Evolutionary conservation across 2,888 invertebrate genomes (phyloP).

Genomic region (Caenorhabditis sp.): DNA sequence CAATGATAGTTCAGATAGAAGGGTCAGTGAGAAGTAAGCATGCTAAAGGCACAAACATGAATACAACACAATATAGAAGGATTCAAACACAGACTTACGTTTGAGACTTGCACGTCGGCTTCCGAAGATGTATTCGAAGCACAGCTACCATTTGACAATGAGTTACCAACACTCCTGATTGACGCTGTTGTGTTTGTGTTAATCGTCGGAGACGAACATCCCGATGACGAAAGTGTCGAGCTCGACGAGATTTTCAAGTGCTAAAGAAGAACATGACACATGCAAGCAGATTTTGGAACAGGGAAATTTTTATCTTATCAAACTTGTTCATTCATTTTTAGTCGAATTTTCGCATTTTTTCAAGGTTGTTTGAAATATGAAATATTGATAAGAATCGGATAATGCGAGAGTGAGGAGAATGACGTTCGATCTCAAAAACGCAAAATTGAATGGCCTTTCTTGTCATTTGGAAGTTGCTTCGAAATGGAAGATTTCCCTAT

Average conservation of each 20-base stretch:
- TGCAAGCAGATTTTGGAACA: slow-evolving; percentile 6
- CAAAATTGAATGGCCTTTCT: neutral
- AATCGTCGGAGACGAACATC: slow-evolving; percentile 26
- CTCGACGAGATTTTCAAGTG: slow-evolving; percentile 35
- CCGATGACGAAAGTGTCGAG: slow-evolving; percentile 33
- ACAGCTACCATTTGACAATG: slow-evolving; percentile 53
- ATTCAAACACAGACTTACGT: slow-evolving; percentile 39
- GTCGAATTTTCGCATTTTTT: neutral
- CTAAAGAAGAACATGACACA: slow-evolving; percentile 29
- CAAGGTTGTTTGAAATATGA: neutral
- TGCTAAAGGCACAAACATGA: slow-evolving; percentile 3
- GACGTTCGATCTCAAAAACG: neutral
- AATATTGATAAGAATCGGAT: too few species aligned
- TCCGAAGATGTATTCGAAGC: slow-evolving; percentile 52
- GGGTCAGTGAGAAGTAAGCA: slow-evolving; percentile 4
- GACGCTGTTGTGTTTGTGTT: slow-evolving; percentile 10
- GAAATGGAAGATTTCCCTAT: neutral
- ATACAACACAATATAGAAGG: neutral
- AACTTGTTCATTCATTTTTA: neutral
- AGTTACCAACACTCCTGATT: slow-evolving; percentile 42
- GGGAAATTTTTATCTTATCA: slow-evolving; percentile 4
- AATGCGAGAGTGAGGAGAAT: too few species aligned
- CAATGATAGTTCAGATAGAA: neutral
- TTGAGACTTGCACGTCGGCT: slow-evolving; percentile 46
- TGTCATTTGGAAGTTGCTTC: neutral